phyloP scores from a whole-genome alignment of 2,113 vertebrate genomes.

The Pavo muticus region DNA sequence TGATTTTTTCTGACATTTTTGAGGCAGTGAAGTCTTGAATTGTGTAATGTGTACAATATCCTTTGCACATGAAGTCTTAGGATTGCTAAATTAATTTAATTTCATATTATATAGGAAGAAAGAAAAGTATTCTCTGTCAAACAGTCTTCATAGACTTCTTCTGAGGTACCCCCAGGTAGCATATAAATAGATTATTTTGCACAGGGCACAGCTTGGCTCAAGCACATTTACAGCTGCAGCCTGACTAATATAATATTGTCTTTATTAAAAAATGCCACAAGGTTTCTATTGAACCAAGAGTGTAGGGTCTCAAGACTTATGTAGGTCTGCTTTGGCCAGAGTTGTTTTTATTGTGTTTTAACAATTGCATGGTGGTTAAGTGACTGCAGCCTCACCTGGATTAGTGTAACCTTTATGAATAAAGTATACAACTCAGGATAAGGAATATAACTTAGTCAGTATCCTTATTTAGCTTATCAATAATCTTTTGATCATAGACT shows the following conservation, averaged over 20 bases:
- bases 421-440: background rate
- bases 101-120: background rate
- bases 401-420: background rate
- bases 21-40: slow-evolving; percentile 2
- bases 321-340: background rate
- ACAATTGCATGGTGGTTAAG: background rate
- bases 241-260: background rate
- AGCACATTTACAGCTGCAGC: background rate
- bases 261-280: background rate
- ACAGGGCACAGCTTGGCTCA: background rate
- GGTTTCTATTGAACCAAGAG: background rate
- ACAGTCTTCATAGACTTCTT: background rate
- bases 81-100: slow-evolving; percentile 5
- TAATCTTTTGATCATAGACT: background rate
- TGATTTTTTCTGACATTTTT: slow-evolving; percentile 49
- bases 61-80: slow-evolving; percentile 23
- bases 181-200: background rate
- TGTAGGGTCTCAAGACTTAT: background rate
- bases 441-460: background rate
- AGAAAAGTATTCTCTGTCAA: background rate
- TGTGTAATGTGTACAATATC: background rate
- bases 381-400: background rate
- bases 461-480: background rate
- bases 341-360: background rate
- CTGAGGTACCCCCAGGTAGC: background rate